Conservation (phyloP, 2,888 invertebrate genomes). For the Saturnia japonica region DNA sequence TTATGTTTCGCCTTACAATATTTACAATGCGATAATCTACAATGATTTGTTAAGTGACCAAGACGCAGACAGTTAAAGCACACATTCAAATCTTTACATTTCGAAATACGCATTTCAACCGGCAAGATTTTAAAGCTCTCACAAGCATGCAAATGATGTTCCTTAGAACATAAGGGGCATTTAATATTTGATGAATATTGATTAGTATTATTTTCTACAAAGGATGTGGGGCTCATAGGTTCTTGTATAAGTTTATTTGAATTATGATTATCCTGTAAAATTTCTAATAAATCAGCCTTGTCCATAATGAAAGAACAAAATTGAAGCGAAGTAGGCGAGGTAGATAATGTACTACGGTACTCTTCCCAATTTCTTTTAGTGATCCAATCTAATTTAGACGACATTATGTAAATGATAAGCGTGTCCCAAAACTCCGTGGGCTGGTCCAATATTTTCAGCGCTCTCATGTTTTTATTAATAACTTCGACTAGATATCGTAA, state of each 20-base stretch:
- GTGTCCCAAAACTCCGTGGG: constrained; percentile 34
- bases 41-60: constrained; percentile 30
- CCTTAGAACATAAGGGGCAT: constrained; percentile 25
- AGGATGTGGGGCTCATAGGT: constrained; percentile 20
- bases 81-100: constrained; percentile 28
- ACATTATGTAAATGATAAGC: constrained; percentile 34
- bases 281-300: constrained; percentile 34
- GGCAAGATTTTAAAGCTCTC: constrained; percentile 28
- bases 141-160: constrained; percentile 30
- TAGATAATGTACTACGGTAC: constrained; percentile 27
- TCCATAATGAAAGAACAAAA: constrained; percentile 30
- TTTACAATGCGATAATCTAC: constrained; percentile 26
- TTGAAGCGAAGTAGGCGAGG: constrained; percentile 22
- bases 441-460: constrained; percentile 31
- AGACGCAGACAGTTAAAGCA: constrained; percentile 33
- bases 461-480: constrained; percentile 34
- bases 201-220: constrained; percentile 12
- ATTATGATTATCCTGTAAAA: constrained; percentile 22
- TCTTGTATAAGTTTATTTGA: constrained; percentile 19
- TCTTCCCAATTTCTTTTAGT: constrained; percentile 38
- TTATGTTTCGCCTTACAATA: constrained; percentile 25
- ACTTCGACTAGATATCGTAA: constrained; percentile 31
- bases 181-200: background rate
- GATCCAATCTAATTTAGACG: constrained; percentile 32
- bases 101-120: constrained; percentile 26